Conservation (phyloP, 1,140 invertebrate genomes). For the Frieseomelitta varia region DNA sequence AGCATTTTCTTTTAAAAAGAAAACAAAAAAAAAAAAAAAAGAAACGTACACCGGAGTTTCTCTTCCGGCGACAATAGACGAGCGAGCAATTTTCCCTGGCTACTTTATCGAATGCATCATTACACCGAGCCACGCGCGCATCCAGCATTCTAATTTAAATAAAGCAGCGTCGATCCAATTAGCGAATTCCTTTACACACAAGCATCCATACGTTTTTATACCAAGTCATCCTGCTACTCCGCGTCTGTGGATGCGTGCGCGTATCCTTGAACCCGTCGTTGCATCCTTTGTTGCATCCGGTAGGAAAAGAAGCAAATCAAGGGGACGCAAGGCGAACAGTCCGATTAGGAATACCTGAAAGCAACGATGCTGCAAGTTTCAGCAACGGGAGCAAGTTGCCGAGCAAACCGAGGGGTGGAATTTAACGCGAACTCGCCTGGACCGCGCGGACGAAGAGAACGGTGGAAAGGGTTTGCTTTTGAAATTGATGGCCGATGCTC, state of each 20-base stretch:
- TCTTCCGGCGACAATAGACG: neutral
- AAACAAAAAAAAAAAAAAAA: neutral
- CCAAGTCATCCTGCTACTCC: neutral
- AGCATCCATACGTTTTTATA: neutral
- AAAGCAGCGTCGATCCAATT: slow-evolving; percentile 23
- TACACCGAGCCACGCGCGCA: neutral
- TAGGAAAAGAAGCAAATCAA: neutral
- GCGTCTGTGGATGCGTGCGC: neutral
- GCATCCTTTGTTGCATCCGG: neutral
- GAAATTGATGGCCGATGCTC: slow-evolving; percentile 73
- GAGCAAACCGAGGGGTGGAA: slow-evolving; percentile 1
- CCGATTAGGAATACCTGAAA: slow-evolving; percentile 19
- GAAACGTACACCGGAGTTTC: no score
- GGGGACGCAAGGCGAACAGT: neutral
- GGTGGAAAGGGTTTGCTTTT: slow-evolving; percentile 58
- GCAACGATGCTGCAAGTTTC: slow-evolving; percentile 36
- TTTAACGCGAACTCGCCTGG: neutral
- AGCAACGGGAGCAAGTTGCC: slow-evolving; percentile 16
- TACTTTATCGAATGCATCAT: slow-evolving; percentile 11
- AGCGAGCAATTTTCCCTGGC: neutral
- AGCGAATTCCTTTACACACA: slow-evolving; percentile 24
- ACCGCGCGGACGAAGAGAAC: neutral
- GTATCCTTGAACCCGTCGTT: slow-evolving; percentile 11
- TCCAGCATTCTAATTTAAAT: slow-evolving; percentile 22
- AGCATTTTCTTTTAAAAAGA: neutral